A percentile compares a stretch with the other conserved stretches of the same genome.
phyloP scores from a whole-genome alignment of 2,797 vertebrate genomes.

The Pipistrellus kuhlii region DNA sequence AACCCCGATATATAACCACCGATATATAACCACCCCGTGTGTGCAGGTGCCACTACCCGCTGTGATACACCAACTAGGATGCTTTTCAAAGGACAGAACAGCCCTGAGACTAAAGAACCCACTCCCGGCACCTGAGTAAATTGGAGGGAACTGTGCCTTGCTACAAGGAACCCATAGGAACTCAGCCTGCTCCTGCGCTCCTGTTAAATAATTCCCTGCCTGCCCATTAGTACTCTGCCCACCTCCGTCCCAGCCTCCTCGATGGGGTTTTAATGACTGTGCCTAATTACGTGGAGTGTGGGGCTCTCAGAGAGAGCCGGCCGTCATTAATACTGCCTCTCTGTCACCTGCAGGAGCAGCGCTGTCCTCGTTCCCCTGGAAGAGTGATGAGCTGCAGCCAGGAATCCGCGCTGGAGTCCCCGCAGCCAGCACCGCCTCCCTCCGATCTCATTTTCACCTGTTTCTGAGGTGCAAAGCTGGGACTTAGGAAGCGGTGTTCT shows the following conservation, averaged over 20 bases:
- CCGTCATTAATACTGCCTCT: neutral
- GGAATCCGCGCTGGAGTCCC: neutral
- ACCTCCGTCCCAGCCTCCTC: neutral
- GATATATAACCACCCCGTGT: neutral
- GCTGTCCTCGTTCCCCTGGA: neutral
- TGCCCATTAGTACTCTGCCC: neutral
- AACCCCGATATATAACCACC: neutral
- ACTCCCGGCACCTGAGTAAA: neutral
- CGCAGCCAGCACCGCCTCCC: neutral
- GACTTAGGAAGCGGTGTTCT: neutral
- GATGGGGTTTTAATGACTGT: neutral
- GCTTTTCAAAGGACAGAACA: neutral
- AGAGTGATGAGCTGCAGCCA: neutral
- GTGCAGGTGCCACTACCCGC: neutral
- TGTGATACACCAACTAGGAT: neutral
- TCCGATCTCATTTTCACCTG: conserved; percentile 42
- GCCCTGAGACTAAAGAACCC: neutral
- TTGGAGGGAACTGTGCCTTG: neutral
- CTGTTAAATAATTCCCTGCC: neutral
- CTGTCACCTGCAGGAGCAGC: neutral
- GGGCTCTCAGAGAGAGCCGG: neutral
- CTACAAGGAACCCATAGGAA: neutral
- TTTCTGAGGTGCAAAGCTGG: conserved; percentile 16
- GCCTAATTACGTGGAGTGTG: neutral
- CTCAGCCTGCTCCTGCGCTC: neutral